Percentiles rank a stretch among this genome's conserved stretches.
Evolutionary conservation across 2,888 invertebrate species (phyloP).

Genomic region (Lathronympha strigana): DNA sequence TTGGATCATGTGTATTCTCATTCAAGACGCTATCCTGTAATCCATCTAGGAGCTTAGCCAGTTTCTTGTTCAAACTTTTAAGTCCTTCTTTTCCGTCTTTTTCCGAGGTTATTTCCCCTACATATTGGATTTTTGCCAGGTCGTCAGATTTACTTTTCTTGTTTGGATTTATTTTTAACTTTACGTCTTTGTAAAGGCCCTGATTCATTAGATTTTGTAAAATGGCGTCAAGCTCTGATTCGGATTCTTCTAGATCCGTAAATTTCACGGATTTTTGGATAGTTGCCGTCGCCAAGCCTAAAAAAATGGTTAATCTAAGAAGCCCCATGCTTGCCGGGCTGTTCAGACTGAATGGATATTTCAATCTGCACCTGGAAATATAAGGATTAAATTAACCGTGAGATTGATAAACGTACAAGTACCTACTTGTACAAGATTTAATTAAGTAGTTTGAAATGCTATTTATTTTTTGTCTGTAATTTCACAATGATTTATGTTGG

Average conservation of each 20-base stretch:
- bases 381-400: slow-evolving; percentile 22
- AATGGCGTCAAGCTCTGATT: background rate
- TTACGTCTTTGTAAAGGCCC: slow-evolving; percentile 6
- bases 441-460: slow-evolving; percentile 1
- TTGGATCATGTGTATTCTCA: slow-evolving; percentile 1
- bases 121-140: background rate
- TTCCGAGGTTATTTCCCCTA: slow-evolving; percentile 1
- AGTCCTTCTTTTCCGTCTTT: background rate
- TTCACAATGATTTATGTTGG: no score
- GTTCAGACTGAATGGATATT: slow-evolving; percentile 8
- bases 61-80: slow-evolving; percentile 16
- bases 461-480: background rate
- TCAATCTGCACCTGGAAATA: background rate
- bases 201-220: background rate
- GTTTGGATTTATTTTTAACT: slow-evolving; percentile 7
- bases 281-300: slow-evolving; percentile 9
- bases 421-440: background rate
- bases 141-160: background rate
- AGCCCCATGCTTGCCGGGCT: slow-evolving; percentile 14
- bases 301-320: slow-evolving; percentile 3
- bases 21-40: background rate
- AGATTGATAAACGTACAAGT: slow-evolving; percentile 6
- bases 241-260: background rate
- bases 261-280: slow-evolving; percentile 4
- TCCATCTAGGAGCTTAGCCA: slow-evolving; percentile 10